Evolutionary conservation across 92 coral and sea anemone species (phyloP).

Genomic region (Siderastrea siderea): DNA sequence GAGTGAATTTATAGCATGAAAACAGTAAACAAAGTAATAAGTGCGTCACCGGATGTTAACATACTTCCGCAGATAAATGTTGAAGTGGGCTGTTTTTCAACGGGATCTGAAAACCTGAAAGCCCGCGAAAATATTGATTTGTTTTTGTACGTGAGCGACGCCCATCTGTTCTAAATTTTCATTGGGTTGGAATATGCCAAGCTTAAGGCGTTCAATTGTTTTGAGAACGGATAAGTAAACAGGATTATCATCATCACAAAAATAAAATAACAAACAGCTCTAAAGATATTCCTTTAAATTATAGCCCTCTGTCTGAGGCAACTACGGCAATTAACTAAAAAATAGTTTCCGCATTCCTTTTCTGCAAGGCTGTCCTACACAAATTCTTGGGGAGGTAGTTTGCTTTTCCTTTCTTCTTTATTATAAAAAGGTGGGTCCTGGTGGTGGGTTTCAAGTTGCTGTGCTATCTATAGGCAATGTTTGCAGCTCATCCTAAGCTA

Average conservation of each 20-base stretch:
- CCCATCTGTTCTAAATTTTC: not conserved
- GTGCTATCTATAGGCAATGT: no score
- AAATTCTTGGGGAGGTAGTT: no score
- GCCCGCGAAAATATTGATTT: not conserved
- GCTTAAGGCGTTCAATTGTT: not conserved
- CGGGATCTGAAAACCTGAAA: not conserved
- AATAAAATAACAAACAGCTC: not conserved
- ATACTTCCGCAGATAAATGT: slow-evolving; percentile 6
- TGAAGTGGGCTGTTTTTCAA: not conserved
- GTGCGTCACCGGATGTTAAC: slow-evolving; percentile 1
- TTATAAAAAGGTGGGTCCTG: no score
- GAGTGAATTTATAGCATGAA: not conserved
- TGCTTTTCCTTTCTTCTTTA: no score
- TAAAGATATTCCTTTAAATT: not conserved
- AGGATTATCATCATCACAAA: not conserved
- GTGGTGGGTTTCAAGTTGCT: no score
- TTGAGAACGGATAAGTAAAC: not conserved
- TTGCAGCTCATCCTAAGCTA: not conserved
- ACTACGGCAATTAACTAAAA: no score
- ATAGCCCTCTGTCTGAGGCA: not conserved
- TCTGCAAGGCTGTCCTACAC: no score
- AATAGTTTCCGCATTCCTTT: no score
- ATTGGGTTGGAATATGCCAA: not conserved
- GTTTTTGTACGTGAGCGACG: not conserved
- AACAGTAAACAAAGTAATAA: not conserved